Evolutionary conservation across 2,888 invertebrate genomes (phyloP), one percentile per base, ranked within the genome.

Genomic region (Corythucha ciliata): DNA sequence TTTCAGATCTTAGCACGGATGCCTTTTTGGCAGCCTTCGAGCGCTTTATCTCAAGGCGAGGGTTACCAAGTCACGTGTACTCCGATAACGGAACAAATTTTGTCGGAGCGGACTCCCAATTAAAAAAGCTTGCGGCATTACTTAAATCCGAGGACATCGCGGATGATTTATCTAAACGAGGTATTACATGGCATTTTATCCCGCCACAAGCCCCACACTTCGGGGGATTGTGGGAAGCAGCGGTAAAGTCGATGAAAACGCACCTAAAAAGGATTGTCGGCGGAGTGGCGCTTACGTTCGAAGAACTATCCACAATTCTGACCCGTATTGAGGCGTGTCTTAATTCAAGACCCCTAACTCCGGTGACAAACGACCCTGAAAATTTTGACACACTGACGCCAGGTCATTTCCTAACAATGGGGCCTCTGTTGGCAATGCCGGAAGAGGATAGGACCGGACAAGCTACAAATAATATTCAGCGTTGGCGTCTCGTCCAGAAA

Each of bases 51-150:
- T 24, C 60, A 7, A 55, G 63, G 5, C 54, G 61, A 24, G 64
- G 64, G 10, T 24, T 58, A 4, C 58, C 58, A 7, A 26, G 36
- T 2, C 40, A 57, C 5, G 40, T 65, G 0, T 61, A 56, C 45
- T 59, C 59, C 34, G 65, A 66, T 26, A 62, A 64, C 58, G 67
- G 65, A 0, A 63, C 63, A 0, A 65, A 61, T 32, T 64, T 65
- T 33, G 49, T 61, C 1, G 65, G 65, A 3, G 64, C 64, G 0
- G 49, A 32, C 6, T 16, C 46, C 18, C 33, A 41, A 3, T 22
- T 54, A n/a, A n/a, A n/a, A n/a, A n/a, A n/a, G n/a, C n/a, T n/a
- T n/a, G n/a, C n/a, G n/a, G n/a, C n/a, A n/a, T n/a, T n/a, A n/a
- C n/a, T n/a, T n/a, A n/a, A n/a, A n/a, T n/a, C n/a, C n/a, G n/a